phyloP scores from a whole-genome alignment of 2,797 vertebrate genomes.

The Chaunax sp. region DNA sequence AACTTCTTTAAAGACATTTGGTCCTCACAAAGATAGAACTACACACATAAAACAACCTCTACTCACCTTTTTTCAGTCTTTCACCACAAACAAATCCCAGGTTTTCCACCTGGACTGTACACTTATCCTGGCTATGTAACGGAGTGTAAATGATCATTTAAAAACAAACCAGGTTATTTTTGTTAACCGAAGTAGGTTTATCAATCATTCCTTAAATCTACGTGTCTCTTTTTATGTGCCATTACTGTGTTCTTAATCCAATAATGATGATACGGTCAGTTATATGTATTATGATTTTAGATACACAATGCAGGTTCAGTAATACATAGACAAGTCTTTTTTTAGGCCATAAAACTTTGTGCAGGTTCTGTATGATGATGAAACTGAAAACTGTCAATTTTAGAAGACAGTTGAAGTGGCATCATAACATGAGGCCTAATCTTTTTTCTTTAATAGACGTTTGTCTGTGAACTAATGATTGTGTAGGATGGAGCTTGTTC shows the following conservation, averaged over 20 bases:
- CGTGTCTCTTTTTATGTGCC: constrained; percentile 37
- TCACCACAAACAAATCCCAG: constrained; percentile 10
- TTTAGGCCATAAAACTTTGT: constrained; percentile 33
- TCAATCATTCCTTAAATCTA: constrained; percentile 26
- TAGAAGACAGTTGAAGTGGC: constrained; percentile 49
- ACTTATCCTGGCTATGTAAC: constrained; percentile 12
- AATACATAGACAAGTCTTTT: constrained; percentile 35
- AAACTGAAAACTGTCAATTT: constrained; percentile 51
- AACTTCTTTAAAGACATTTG: background rate
- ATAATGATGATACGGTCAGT: constrained; percentile 41
- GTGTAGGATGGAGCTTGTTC: constrained; percentile 32
- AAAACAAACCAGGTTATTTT: constrained; percentile 56
- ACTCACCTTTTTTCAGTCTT: background rate
- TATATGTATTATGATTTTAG: constrained; percentile 49
- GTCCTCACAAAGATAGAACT: constrained; percentile 46
- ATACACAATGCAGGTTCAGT: constrained; percentile 33
- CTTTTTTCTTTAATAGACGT: constrained; percentile 31
- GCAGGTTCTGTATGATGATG: constrained; percentile 56
- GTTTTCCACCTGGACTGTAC: constrained; percentile 2
- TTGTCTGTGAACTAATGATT: constrained; percentile 46
- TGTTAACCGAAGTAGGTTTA: constrained; percentile 23
- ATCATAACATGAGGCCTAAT: constrained; percentile 32
- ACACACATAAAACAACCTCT: background rate
- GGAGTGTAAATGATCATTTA: constrained; percentile 37
- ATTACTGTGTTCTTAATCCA: constrained; percentile 46